Conservation (phyloP, 2,888 invertebrate genomes). For the Synanthedon vespiformis region DNA sequence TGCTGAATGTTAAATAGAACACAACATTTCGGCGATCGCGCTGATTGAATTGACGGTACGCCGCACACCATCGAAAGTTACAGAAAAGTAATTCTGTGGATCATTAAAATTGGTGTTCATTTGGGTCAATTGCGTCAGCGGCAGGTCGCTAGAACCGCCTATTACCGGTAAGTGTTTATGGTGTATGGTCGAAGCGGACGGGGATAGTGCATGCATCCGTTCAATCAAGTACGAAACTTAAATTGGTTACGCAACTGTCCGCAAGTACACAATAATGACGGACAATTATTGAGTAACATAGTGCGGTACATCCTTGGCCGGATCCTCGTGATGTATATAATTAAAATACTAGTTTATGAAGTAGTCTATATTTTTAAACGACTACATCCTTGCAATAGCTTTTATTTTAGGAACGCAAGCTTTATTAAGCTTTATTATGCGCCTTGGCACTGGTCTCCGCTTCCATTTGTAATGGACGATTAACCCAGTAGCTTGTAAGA, state of each 20-base stretch:
- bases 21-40: not conserved
- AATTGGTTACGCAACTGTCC: not conserved
- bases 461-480: not conserved
- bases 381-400: not conserved
- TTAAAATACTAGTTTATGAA: not conserved
- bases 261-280: not conserved
- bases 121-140: conserved; percentile 42
- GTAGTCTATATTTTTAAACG: not conserved
- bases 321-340: not conserved
- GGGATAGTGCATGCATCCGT: conserved; percentile 12
- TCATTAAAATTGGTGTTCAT: conserved; percentile 32
- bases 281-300: not conserved
- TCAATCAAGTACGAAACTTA: conserved; percentile 1
- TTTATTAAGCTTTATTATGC: conserved; percentile 2
- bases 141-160: conserved; percentile 26
- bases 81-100: conserved; percentile 12
- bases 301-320: not conserved
- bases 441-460: not conserved
- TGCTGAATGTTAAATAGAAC: conserved; percentile 1
- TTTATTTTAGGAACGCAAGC: not conserved
- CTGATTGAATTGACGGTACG: not conserved
- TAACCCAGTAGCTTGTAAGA: not conserved
- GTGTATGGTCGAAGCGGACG: conserved; percentile 4
- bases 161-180: conserved; percentile 10
- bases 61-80: conserved; percentile 1